phyloP scores from a whole-genome alignment of 2,888 invertebrate species.

The Yponomeuta plumbellus region DNA sequence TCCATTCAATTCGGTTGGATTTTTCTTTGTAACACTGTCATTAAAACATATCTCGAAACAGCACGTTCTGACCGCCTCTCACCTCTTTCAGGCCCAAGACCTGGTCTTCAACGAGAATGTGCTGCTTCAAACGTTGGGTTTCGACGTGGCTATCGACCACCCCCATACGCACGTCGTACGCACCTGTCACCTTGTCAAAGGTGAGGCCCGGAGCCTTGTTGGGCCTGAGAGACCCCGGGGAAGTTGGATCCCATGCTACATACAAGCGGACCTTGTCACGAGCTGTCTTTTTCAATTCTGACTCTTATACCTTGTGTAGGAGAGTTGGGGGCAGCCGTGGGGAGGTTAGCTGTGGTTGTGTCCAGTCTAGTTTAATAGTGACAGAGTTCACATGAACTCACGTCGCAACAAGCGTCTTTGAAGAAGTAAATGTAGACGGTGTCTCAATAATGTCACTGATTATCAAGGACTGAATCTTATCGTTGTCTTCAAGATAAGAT shows the following conservation, averaged over 20 bases:
- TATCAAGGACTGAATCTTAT: too few species aligned
- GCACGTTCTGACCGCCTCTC: background rate
- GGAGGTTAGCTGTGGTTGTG: background rate
- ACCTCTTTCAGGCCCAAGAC: constrained; percentile 85
- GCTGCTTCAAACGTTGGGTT: constrained; percentile 96
- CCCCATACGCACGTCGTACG: constrained; percentile 98
- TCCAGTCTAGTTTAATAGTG: too few species aligned
- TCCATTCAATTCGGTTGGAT: too few species aligned
- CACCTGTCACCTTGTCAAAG: constrained; percentile 96
- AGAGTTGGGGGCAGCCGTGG: background rate
- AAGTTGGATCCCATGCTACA: too few species aligned
- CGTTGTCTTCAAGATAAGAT: too few species aligned
- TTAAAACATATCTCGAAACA: background rate
- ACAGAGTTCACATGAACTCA: too few species aligned
- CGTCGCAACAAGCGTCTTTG: too few species aligned
- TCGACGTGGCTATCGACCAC: constrained; percentile 98
- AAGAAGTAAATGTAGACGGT: too few species aligned
- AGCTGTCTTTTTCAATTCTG: too few species aligned
- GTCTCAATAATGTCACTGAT: too few species aligned
- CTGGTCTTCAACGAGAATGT: constrained; percentile 98
- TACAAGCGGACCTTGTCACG: too few species aligned
- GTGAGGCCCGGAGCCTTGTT: constrained; percentile 66
- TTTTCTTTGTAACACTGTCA: background rate
- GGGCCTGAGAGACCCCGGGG: too few species aligned
- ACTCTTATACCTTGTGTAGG: background rate